Base-by-base conservation (phyloP, 2,113 vertebrate genomes). In the Stomatorhinus ivindoensis region DNA sequence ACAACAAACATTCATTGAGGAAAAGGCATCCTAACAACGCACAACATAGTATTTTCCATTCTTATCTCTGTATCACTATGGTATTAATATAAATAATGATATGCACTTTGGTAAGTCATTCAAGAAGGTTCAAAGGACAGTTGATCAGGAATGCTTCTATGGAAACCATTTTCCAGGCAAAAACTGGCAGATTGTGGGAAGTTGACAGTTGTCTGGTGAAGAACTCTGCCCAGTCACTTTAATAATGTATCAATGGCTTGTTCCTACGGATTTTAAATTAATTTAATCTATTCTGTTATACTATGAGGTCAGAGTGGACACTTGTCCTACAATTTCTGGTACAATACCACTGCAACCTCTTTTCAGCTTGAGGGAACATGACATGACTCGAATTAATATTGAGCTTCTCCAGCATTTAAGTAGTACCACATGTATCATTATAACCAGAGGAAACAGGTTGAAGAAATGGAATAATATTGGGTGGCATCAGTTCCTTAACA, bases 91-190 rank as follows among this genome's bases (percentile, higher is more conserved):
- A 82, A 61, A 58, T 61, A 87, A 87, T 87, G 27, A 58, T 89
- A 80, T 85, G 80, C 88, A 89, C 19, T 61, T 46, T 55, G 76
- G 76, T 50, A 76, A 90, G 82, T 90, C 92, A 92, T 86, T 90
- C 86, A 90, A 92, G 90, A 90, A 92, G 91, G 93, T 86, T 90
- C 83, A 90, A 92, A 91, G 91, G 91, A 91, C 91, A 88, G 92
- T 95, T 91, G 91, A 85, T 82, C 92, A 91, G 95, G 95, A 96
- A 96, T 95, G 95, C 93, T 94, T 94, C 91, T 94, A 92, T 93
- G 89, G 89, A 89, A 69, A 87, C 42, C 9, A 13, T n/a, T 46
- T 90, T 90, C 86, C 51, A 84, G 91, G 89, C 89, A 89, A 90
- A 93, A 93, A 95, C 91, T 92, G 91, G 53, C 92, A 93, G 87